Conservation (phyloP, 2,797 vertebrate species). For the Enteromius argenteus region DNA sequence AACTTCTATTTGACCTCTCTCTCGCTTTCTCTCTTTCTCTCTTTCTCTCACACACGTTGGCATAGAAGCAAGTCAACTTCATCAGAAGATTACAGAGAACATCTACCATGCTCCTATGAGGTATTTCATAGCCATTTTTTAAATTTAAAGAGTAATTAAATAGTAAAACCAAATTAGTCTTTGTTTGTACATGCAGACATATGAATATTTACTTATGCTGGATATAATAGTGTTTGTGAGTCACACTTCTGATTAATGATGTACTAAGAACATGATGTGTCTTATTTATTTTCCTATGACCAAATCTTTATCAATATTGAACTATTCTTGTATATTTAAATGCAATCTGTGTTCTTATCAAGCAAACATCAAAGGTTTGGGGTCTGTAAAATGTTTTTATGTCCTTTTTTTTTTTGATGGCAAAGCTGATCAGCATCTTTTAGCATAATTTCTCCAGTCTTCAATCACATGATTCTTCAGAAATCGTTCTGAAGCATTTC, state of each 20-base stretch:
- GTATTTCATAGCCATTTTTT: slow-evolving; percentile 49
- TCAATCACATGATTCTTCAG: neutral
- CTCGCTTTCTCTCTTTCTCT: neutral
- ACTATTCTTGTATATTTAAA: neutral
- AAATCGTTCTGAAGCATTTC: neutral
- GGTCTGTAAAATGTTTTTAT: neutral
- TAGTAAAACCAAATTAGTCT: neutral
- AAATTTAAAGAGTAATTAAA: too few species aligned
- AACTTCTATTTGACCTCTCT: slow-evolving; percentile 11
- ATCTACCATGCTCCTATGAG: slow-evolving; percentile 87
- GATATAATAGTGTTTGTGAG: neutral
- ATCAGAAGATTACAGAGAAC: slow-evolving; percentile 86
- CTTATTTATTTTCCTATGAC: neutral
- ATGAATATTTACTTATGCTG: neutral
- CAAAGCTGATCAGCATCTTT: neutral
- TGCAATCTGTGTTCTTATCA: neutral
- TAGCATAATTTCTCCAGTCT: neutral
- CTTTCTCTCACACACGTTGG: slow-evolving; percentile 36
- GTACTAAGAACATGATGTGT: neutral
- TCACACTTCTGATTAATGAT: neutral
- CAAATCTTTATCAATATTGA: neutral
- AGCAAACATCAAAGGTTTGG: neutral
- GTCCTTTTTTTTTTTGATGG: neutral
- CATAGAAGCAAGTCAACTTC: slow-evolving; percentile 89
- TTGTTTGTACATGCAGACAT: neutral